A percentile compares a stretch with the other conserved stretches of the same genome.
These are phyloP conservation scores for Molothrus aeneus DNA, from an alignment of 2,797 vertebrate genomes.

Conservation along the genomic window DNA sequence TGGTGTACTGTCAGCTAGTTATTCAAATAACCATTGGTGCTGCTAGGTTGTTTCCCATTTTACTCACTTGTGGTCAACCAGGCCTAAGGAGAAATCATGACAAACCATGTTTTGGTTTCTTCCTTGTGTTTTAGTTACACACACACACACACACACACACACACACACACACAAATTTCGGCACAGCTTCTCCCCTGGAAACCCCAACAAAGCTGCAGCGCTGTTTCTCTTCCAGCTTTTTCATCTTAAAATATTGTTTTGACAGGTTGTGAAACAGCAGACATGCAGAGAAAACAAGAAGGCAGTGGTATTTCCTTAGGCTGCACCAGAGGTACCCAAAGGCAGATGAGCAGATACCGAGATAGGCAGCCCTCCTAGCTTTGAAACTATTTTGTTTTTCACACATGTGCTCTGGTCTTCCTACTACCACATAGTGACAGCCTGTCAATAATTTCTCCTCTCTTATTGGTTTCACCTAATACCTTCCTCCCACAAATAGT, in stretches of 20 bases:
- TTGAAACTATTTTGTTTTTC: background rate
- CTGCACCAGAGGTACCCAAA: background rate
- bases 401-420: background rate
- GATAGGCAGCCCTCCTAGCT: background rate
- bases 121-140: background rate
- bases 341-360: accelerated
- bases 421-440: background rate
- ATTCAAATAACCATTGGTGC: background rate
- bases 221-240: background rate
- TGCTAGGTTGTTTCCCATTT: background rate
- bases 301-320: background rate
- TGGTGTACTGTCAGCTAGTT: background rate
- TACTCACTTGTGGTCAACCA: background rate
- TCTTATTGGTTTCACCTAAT: background rate
- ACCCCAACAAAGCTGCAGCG: background rate
- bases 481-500: background rate
- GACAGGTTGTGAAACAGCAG: background rate
- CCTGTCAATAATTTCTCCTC: background rate
- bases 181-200: background rate
- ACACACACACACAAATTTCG: background rate
- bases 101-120: background rate
- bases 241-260: background rate
- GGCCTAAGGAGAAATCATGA: background rate
- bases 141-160: background rate
- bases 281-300: background rate